Conservation (phyloP, 2,888 invertebrate species). For the Odontomyia ornata region DNA sequence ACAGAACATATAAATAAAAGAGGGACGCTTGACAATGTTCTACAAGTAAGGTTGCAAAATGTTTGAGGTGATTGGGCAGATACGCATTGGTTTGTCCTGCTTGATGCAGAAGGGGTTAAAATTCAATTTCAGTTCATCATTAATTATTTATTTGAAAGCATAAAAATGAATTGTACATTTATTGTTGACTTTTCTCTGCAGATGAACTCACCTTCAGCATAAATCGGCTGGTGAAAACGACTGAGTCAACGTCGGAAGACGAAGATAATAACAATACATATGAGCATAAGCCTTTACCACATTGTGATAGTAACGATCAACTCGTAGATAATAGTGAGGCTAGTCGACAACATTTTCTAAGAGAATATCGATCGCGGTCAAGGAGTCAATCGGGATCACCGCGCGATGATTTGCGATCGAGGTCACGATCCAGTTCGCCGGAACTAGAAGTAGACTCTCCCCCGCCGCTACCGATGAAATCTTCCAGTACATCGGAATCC, state of each 20-base stretch:
- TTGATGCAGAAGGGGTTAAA: slow-evolving; percentile 36
- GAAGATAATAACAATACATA: slow-evolving; percentile 66
- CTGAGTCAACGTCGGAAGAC: slow-evolving; percentile 71
- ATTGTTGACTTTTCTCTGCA: slow-evolving; percentile 62
- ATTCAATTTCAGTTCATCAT: slow-evolving; percentile 43
- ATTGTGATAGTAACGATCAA: slow-evolving; percentile 49
- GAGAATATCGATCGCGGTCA: slow-evolving; percentile 60
- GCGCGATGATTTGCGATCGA: slow-evolving; percentile 56
- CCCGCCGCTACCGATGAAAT: slow-evolving; percentile 63
- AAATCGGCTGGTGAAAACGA: slow-evolving; percentile 75
- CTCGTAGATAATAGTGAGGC: slow-evolving; percentile 54
- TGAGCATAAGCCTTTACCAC: slow-evolving; percentile 58
- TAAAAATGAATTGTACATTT: not conserved
- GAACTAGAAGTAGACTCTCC: slow-evolving; percentile 82
- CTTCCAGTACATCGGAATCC: slow-evolving; percentile 56
- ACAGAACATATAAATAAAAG: slow-evolving; percentile 52
- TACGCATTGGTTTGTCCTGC: too few relatives aligned
- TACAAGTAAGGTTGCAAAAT: not conserved
- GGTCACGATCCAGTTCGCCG: slow-evolving; percentile 71
- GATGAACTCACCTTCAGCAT: slow-evolving; percentile 87
- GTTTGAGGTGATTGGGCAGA: too few relatives aligned
- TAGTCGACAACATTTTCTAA: slow-evolving; percentile 55
- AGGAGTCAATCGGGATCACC: slow-evolving; percentile 59
- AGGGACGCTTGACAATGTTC: slow-evolving; percentile 9
- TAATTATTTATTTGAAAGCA: slow-evolving; percentile 11